Conservation (phyloP, 2,888 invertebrate genomes). For the Xestobium rufovillosum region DNA sequence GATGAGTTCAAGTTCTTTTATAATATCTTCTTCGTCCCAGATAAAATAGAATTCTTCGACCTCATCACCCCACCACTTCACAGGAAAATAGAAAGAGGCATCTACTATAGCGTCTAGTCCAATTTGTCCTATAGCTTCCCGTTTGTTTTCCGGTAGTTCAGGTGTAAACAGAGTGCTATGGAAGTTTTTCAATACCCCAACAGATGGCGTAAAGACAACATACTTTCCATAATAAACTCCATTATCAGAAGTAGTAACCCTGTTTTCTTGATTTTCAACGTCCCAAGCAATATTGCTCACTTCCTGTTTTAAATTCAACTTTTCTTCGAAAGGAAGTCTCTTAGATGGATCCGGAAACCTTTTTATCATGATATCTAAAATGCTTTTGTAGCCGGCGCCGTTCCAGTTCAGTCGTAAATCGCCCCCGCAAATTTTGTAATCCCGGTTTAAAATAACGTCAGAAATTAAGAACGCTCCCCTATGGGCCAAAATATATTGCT, state of each 20-base stretch:
- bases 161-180: constrained; percentile 25
- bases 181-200: constrained; percentile 27
- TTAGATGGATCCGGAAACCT: background rate
- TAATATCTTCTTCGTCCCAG: constrained; percentile 27
- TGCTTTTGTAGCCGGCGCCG: background rate
- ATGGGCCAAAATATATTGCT: constrained; percentile 21
- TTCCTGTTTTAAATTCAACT: background rate
- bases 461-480: constrained; percentile 53
- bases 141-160: constrained; percentile 21
- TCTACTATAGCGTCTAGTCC: constrained; percentile 29
- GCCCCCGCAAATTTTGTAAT: constrained; percentile 62
- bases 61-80: constrained; percentile 24
- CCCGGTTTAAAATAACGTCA: constrained; percentile 57
- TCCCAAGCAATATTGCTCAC: constrained; percentile 1
- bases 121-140: constrained; percentile 23
- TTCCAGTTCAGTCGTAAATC: constrained; percentile 50
- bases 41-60: constrained; percentile 17
- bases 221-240: constrained; percentile 8
- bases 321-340: background rate
- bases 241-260: too few species aligned
- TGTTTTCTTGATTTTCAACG: too few species aligned
- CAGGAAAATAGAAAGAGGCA: constrained; percentile 23
- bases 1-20: too few species aligned
- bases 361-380: constrained; percentile 1
- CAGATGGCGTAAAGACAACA: constrained; percentile 22